Percentiles rank a stretch among this genome's conserved stretches.
Evolutionary conservation across 2,888 invertebrate genomes (phyloP).

Genomic region (Drosophila picticornis): DNA sequence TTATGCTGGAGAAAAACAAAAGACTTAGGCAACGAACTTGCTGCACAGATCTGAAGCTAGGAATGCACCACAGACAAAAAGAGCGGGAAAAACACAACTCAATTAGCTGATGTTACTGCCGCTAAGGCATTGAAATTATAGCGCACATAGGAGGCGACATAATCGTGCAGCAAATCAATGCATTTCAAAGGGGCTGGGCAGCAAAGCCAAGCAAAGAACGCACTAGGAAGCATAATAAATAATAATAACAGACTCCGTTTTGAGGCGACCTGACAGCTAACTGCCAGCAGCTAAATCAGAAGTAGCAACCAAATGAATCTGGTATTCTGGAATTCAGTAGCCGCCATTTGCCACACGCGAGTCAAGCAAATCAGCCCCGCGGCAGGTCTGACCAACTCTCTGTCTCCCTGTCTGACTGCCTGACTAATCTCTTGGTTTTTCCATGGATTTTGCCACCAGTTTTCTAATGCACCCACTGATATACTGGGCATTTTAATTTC

Average conservation of each 20-base stretch:
- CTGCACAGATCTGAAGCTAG: conserved; percentile 6
- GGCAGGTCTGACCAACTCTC: neutral
- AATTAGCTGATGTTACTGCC: conserved; percentile 54
- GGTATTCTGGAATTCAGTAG: conserved; percentile 65
- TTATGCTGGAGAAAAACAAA: conserved; percentile 72
- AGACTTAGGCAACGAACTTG: conserved; percentile 79
- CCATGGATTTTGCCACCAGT: conserved; percentile 10
- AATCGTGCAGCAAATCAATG: conserved; percentile 52
- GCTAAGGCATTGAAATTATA: conserved; percentile 32
- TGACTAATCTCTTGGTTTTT: conserved; percentile 17
- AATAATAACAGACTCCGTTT: conserved; percentile 80
- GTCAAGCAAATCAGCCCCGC: conserved; percentile 43
- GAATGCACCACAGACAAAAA: neutral
- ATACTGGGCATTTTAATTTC: conserved; percentile 65
- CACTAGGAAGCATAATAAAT: conserved; percentile 80
- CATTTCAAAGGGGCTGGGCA: conserved; percentile 54
- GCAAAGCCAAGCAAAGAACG: conserved; percentile 39
- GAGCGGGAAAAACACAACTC: conserved; percentile 68
- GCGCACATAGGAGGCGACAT: conserved; percentile 10
- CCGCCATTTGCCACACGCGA: conserved; percentile 74
- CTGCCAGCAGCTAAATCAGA: conserved; percentile 48
- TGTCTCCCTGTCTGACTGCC: neutral
- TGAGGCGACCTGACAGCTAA: conserved; percentile 71
- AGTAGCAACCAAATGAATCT: conserved; percentile 32
- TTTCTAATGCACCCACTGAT: conserved; percentile 53